phyloP scores from a whole-genome alignment of 2,888 invertebrate genomes.

The Drosophila mimica region DNA sequence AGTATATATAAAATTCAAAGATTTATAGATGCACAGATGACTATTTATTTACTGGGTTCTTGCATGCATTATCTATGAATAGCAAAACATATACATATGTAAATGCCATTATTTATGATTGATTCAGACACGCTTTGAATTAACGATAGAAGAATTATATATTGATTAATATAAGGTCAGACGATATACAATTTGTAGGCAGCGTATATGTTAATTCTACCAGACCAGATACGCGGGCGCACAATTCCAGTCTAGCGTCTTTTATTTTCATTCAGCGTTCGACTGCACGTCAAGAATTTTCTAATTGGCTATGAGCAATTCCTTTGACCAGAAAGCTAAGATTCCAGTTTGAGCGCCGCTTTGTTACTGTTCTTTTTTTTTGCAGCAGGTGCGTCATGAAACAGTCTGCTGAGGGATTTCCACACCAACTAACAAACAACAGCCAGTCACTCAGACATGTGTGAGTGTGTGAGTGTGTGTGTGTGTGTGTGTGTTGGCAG shows the following conservation, averaged over 20 bases:
- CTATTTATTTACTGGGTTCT: slow-evolving; percentile 1
- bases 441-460: slow-evolving; percentile 26
- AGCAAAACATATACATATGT: slow-evolving; percentile 41
- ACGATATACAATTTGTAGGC: slow-evolving; percentile 34
- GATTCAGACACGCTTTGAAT: slow-evolving; percentile 1
- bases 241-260: slow-evolving; percentile 5
- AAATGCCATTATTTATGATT: slow-evolving; percentile 48
- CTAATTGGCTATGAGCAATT: neutral
- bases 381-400: slow-evolving; percentile 37
- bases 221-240: neutral
- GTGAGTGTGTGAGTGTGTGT: neutral
- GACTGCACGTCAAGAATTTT: neutral
- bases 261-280: slow-evolving; percentile 17
- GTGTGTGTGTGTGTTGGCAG: slow-evolving; percentile 1
- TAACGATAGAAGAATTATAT: neutral
- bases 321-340: slow-evolving; percentile 3
- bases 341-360: neutral
- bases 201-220: slow-evolving; percentile 22
- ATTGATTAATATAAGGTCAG: slow-evolving; percentile 40
- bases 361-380: neutral
- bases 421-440: slow-evolving; percentile 23
- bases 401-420: slow-evolving; percentile 49
- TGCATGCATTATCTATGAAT: slow-evolving; percentile 41
- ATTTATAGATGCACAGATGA: neutral
- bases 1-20: slow-evolving; percentile 20